phyloP scores from a whole-genome alignment of 2,113 vertebrate species.

The Rhodinocichla rosea region DNA sequence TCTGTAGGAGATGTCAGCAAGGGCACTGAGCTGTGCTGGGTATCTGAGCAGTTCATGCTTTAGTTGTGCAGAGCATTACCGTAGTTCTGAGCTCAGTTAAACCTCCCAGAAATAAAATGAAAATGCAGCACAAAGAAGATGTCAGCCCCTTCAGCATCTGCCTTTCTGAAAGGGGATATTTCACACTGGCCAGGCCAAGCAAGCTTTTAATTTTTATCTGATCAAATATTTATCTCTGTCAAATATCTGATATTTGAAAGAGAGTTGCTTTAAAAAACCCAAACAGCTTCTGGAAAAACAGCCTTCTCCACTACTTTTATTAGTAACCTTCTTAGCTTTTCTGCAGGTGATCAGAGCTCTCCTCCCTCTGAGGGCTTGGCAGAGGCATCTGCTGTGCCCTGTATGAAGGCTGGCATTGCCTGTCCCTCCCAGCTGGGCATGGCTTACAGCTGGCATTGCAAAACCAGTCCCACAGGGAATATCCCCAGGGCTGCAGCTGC shows the following conservation, averaged over 20 bases:
- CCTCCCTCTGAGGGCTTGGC: not conserved
- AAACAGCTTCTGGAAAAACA: not conserved
- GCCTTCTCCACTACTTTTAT: not conserved
- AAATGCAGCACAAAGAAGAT: not conserved
- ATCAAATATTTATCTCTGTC: too few species aligned
- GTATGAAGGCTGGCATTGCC: not conserved
- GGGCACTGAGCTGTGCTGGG: not conserved
- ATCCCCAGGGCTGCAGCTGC: not conserved
- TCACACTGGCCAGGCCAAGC: not conserved
- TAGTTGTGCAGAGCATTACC: not conserved
- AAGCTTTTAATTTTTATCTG: not conserved
- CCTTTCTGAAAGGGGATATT: not conserved
- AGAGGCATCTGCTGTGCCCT: not conserved
- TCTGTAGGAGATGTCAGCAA: not conserved
- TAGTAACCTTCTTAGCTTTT: not conserved
- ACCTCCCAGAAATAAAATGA: not conserved
- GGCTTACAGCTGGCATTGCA: not conserved
- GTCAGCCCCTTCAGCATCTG: not conserved
- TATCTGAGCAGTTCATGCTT: not conserved
- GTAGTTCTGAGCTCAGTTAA: not conserved
- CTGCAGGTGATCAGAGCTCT: not conserved
- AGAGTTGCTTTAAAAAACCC: not conserved
- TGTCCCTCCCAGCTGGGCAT: not conserved
- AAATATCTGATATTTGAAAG: not conserved
- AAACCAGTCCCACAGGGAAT: not conserved